Evolutionary conservation across 2,797 vertebrate genomes (phyloP).

Genomic region (Dallia pectoralis): DNA sequence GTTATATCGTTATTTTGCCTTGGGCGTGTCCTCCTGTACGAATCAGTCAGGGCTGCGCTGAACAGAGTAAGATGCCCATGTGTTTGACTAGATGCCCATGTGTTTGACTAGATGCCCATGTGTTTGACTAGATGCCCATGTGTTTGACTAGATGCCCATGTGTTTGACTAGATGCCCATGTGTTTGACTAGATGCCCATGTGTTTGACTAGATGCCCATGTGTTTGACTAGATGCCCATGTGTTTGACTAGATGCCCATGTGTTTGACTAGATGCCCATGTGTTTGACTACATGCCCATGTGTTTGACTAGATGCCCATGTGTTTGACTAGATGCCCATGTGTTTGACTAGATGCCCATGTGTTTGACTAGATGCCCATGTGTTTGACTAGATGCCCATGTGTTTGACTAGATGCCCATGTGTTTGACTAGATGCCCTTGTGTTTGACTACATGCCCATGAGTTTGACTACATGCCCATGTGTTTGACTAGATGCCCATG

Average conservation of each 20-base stretch:
- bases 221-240: neutral
- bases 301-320: no score
- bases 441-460: no score
- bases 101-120: no score
- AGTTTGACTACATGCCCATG: neutral
- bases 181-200: no score
- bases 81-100: neutral
- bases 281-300: neutral
- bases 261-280: no score
- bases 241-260: no score
- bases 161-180: neutral
- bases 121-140: neutral
- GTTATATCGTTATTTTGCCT: slow-evolving; percentile 45
- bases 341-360: neutral
- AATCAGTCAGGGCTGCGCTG: slow-evolving; percentile 24
- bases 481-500: no score
- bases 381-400: no score
- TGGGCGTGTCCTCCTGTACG: slow-evolving; percentile 30
- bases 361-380: no score
- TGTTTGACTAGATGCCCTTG: no score
- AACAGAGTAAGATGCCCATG: slow-evolving; percentile 2
- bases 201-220: no score
- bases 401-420: neutral
- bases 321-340: no score
- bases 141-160: neutral